Base-by-base conservation (phyloP, 2,113 vertebrate species). In the Erpornis zantholeuca region DNA sequence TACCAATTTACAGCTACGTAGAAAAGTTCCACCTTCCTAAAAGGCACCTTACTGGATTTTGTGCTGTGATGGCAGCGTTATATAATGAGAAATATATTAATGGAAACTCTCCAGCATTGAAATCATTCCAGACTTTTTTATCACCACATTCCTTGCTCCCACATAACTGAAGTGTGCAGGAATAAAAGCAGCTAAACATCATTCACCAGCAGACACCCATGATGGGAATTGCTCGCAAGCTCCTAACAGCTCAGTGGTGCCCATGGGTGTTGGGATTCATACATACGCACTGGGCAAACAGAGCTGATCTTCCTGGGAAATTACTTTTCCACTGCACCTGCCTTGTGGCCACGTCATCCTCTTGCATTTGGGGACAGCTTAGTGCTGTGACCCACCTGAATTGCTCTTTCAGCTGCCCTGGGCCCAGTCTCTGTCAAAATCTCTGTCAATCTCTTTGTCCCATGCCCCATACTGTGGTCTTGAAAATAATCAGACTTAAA, bases 91-190 rank as follows among this genome's bases (percentile, higher is more conserved):
- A 86, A 88, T 93, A 35, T 49, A 92, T 86, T 86, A 92, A 86
- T 90, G 94, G 93, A 95, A 96, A 56, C 80, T 87, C 52, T 79
- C 87, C 53, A 88, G 71, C 40, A 33, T 35, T 65, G 84, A 95
- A 95, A 91, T 47, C 23, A 47, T 86, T 91, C 90, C 93, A 88
- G 66, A 11, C 49, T 92, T 92, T 95, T 96, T 97, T 95, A 96
- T 94, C 92, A 76, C 64, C 29, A 35, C 94, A 82, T 96, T 96
- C 92, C 92, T 91, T 72, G 76, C 56, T 91, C 88, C 88, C 77
- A 81, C 91, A 15, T 86, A 76, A 96, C 60, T 4, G 9, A 94
- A 90, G 60, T 36, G 78, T 11, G 14, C 65, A 63, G 66, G 92
- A 76, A 80, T 80, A 88, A 96, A 64, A 89, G 92, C 91, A 29